Conservation (phyloP, 53 echinoderm and acorn worm species). For the Echinarachnius parma region DNA sequence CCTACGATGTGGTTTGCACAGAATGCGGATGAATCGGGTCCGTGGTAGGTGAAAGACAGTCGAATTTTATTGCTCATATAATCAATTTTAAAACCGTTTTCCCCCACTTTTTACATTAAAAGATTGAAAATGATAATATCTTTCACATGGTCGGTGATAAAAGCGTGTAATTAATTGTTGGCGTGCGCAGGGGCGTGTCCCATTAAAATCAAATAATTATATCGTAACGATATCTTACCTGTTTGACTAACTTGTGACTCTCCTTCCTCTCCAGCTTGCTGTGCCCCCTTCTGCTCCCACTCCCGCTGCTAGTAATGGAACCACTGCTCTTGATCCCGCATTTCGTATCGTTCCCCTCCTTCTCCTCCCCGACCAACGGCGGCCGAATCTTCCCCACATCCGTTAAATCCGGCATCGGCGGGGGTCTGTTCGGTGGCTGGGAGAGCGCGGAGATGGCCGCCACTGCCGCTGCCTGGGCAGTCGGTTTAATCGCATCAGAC, state of each 20-base stretch:
- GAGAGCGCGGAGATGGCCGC: slow-evolving; percentile 19
- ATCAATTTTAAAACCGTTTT: too few species aligned
- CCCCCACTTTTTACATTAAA: too few species aligned
- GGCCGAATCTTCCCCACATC: slow-evolving; percentile 15
- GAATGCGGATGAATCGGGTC: too few species aligned
- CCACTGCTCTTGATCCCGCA: slow-evolving; percentile 23
- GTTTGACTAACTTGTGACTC: slow-evolving; percentile 27
- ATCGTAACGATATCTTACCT: too few species aligned
- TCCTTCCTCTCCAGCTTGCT: slow-evolving; percentile 38
- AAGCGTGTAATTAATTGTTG: too few species aligned
- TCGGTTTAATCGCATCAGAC: background rate
- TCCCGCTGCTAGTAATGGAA: slow-evolving; percentile 10
- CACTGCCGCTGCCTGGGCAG: slow-evolving; percentile 11
- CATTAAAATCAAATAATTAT: too few species aligned
- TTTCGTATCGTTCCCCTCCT: background rate
- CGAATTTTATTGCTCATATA: too few species aligned
- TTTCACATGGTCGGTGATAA: too few species aligned
- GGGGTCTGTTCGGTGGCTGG: slow-evolving; percentile 28
- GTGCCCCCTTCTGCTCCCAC: slow-evolving; percentile 19
- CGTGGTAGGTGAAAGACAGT: too few species aligned
- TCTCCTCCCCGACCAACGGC: slow-evolving; percentile 23
- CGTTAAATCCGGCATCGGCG: slow-evolving; percentile 14
- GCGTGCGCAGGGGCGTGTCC: too few species aligned
- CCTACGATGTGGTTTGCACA: too few species aligned
- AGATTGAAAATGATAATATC: too few species aligned